Percentiles rank a stretch among this genome's conserved stretches.
phyloP scores from a whole-genome alignment of 2,113 vertebrate species.

The Gavia stellata region DNA sequence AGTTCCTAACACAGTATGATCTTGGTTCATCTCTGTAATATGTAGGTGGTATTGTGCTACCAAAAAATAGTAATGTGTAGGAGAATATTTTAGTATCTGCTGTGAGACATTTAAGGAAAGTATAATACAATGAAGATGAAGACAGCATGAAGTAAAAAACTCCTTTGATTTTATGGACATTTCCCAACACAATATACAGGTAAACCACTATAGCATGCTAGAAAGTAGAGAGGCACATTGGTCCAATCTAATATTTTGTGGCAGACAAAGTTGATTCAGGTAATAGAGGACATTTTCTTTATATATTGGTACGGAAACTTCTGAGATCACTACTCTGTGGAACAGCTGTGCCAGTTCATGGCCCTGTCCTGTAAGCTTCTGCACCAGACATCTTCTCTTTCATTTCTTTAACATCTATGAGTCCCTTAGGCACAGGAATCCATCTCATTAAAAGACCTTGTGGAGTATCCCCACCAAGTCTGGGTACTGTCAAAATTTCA shows the following conservation, averaged over 20 bases:
- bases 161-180: background rate
- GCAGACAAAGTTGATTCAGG: background rate
- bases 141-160: background rate
- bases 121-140: background rate
- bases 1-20: background rate
- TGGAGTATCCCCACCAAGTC: background rate
- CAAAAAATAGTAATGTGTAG: background rate
- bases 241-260: background rate
- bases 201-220: background rate
- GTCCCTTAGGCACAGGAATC: background rate
- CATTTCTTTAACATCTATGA: background rate
- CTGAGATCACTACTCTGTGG: background rate
- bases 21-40: background rate
- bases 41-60: background rate
- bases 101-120: background rate
- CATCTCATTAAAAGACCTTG: background rate
- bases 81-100: background rate
- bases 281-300: background rate
- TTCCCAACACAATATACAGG: background rate
- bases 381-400: background rate
- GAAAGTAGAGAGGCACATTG: background rate
- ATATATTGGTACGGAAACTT: background rate
- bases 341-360: background rate
- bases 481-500: background rate
- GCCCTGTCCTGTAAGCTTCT: accelerated